Evolutionary conservation across 2,113 vertebrate species (phyloP), one percentile per base, ranked within the genome.

Genomic region (Anguilla japonica): DNA sequence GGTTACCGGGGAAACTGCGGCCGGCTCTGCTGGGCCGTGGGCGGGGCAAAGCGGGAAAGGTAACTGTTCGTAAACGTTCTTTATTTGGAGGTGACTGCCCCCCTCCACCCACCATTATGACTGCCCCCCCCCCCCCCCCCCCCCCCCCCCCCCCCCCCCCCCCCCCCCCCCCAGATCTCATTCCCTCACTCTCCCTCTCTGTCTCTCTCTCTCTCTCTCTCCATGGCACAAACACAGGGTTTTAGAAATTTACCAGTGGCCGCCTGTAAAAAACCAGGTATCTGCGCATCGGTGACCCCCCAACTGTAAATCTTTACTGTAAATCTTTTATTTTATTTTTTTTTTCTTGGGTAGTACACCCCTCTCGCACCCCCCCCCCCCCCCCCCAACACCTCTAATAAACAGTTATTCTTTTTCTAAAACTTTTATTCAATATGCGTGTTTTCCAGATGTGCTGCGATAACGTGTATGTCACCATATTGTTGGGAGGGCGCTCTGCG

Each of bases 381-480:
- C 26, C 53, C 46, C 75, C 40, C 34, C 71, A n/a, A 53, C 50
- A 82, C 81, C 41, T 53, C 46, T 82, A 56, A 82, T 82, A 82
- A 9, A 82, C 43, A 82, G 60, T 11, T 85, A 39, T 13, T 80
- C 29, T 87, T 84, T 80, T 81, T 85, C 11, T 78, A 9, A 41
- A 18, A 79, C 84, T 39, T 84, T 71, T 67, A 84, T 90, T 89
- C 40, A 85, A 57, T 87, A 56, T 85, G 43, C 80, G 81, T 87
- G 86, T 87, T 88, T 80, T 80, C 34, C 79, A 83, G 84, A 84
- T 78, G 84, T 84, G 60, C 78, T 50, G 46, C 29, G 63, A 86
- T 91, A 85, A 34, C 79, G 85, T 90, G 88, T 92, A 80, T 89
- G 87, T 88, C 85, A 89, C 82, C 57, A 86, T 86, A 83, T 75